Evolutionary conservation across 1,140 invertebrate species (phyloP).

Genomic region (Micrasema minimum): DNA sequence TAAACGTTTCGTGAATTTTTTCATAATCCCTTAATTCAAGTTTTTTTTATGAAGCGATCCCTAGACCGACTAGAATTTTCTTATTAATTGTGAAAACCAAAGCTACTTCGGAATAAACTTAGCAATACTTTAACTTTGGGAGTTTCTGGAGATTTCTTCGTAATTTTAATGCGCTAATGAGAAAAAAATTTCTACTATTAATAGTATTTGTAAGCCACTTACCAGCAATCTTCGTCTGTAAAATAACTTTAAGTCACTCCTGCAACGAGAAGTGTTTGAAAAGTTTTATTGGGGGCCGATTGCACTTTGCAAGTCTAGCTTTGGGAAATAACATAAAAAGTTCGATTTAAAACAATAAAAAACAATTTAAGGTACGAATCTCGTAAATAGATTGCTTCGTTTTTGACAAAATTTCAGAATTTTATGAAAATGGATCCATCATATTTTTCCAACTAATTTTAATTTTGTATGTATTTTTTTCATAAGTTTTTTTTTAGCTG

Average conservation of each 20-base stretch:
- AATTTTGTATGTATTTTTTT: no score
- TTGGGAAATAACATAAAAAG: not conserved
- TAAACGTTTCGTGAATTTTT: constrained; percentile 17
- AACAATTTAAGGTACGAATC: no score
- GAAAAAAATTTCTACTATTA: constrained; percentile 42
- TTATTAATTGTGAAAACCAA: constrained; percentile 10
- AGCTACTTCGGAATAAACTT: constrained; percentile 13
- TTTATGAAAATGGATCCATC: no score
- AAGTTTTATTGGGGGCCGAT: constrained; percentile 13
- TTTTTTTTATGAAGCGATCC: constrained; percentile 13
- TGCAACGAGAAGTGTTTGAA: constrained; percentile 17
- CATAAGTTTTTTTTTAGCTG: no score
- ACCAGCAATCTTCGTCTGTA: constrained; percentile 25
- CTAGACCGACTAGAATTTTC: constrained; percentile 14
- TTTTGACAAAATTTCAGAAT: no score
- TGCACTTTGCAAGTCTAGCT: constrained; percentile 4
- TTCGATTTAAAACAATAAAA: no score
- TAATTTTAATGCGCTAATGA: constrained; percentile 45
- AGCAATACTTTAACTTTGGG: not conserved
- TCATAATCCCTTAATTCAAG: no score
- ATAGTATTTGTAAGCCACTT: constrained; percentile 43
- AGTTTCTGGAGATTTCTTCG: constrained; percentile 33
- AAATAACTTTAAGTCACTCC: constrained; percentile 31
- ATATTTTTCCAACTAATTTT: no score
- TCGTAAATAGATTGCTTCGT: no score